Percentiles rank a stretch among this genome's conserved stretches.
phyloP scores from a whole-genome alignment of 2,888 invertebrate genomes.

The Erebia palarica region DNA sequence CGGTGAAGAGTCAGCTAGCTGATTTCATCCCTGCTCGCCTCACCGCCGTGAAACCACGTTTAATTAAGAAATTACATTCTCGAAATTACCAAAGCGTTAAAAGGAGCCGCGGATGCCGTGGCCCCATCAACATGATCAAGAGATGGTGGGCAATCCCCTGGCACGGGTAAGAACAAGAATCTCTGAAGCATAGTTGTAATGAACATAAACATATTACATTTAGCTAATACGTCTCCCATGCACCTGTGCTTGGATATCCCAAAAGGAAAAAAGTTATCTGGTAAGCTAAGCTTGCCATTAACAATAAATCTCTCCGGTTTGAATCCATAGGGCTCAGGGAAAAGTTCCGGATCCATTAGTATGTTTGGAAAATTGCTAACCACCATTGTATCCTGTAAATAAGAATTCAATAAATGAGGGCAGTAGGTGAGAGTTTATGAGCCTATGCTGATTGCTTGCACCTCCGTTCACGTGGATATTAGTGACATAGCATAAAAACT shows the following conservation, averaged over 20 bases:
- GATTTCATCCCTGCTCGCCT: too few relatives aligned
- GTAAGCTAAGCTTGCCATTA: conserved; percentile 83
- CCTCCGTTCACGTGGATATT: too few relatives aligned
- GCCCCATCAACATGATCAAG: conserved; percentile 88
- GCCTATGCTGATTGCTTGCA: too few relatives aligned
- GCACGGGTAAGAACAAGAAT: conserved; percentile 85
- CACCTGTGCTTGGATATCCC: conserved; percentile 91
- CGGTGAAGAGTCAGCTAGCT: too few relatives aligned
- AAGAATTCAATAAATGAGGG: not conserved
- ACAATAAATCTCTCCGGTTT: conserved; percentile 88
- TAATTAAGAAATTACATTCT: conserved; percentile 51
- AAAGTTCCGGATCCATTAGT: conserved; percentile 85
- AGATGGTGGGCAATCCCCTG: conserved; percentile 85
- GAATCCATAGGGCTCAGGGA: conserved; percentile 87
- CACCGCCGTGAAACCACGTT: not conserved
- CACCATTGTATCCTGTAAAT: conserved; percentile 88
- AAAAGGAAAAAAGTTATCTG: conserved; percentile 89
- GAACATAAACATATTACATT: conserved; percentile 90
- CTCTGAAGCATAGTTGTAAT: conserved; percentile 88
- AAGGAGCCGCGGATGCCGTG: conserved; percentile 89
- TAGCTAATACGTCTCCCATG: conserved; percentile 89
- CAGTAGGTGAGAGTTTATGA: not conserved
- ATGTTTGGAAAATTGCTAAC: conserved; percentile 88
- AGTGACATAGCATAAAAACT: too few relatives aligned
- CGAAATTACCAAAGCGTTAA: conserved; percentile 84